Evolutionary conservation across 2,888 invertebrate species (phyloP).

Genomic region (Ormyrus thymus): DNA sequence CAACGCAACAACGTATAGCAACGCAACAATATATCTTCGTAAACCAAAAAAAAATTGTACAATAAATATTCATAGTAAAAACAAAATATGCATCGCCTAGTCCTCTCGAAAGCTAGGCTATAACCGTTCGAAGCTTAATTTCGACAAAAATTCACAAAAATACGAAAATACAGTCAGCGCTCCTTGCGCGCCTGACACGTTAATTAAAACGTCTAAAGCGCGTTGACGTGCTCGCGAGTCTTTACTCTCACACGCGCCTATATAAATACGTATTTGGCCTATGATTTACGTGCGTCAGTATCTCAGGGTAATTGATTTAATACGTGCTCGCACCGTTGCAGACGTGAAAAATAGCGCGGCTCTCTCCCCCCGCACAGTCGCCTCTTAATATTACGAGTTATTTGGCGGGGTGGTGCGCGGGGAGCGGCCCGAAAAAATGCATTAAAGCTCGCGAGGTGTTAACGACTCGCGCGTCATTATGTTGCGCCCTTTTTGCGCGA

Average conservation of each 20-base stretch:
- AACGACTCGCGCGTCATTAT: slow-evolving; percentile 36
- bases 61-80: no score
- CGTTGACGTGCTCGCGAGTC: no score
- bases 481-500: slow-evolving; percentile 1
- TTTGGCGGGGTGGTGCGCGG: background rate
- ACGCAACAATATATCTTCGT: background rate
- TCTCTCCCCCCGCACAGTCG: background rate
- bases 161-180: slow-evolving; percentile 27
- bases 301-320: slow-evolving; percentile 43
- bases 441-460: slow-evolving; percentile 2
- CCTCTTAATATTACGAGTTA: slow-evolving; percentile 35
- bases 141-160: background rate
- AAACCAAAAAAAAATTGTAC: no score
- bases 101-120: no score
- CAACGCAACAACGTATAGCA: background rate
- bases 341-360: slow-evolving; percentile 36
- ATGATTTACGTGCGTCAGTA: slow-evolving; percentile 43
- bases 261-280: slow-evolving; percentile 22
- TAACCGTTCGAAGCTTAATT: no score
- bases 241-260: background rate
- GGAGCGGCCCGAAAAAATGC: slow-evolving; percentile 1
- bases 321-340: slow-evolving; percentile 21
- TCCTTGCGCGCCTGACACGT: slow-evolving; percentile 6
- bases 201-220: slow-evolving; percentile 23
- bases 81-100: no score